phyloP scores from a whole-genome alignment of 2,888 invertebrate species.

The Patella ulyssiponensis region DNA sequence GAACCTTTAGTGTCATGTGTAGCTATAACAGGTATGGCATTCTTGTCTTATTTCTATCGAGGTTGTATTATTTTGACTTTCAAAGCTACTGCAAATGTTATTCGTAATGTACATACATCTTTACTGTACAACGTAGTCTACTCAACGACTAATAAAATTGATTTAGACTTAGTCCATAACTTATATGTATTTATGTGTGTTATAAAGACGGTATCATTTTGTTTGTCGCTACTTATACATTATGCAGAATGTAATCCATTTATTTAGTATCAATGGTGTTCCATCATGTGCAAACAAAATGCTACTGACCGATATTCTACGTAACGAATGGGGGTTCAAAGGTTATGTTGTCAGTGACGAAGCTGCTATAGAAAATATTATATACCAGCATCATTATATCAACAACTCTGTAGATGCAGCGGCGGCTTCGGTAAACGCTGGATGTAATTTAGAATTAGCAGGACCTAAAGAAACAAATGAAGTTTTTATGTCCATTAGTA shows the following conservation, averaged over 20 bases:
- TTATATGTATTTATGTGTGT: too few relatives aligned
- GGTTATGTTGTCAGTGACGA: slow-evolving; percentile 53
- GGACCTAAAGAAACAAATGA: background rate
- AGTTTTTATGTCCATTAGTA: background rate
- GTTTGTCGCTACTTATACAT: too few relatives aligned
- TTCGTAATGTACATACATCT: too few relatives aligned
- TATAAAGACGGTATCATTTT: too few relatives aligned
- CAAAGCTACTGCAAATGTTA: too few relatives aligned
- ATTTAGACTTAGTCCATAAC: too few relatives aligned
- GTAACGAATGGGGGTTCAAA: slow-evolving; percentile 48
- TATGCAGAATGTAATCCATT: background rate
- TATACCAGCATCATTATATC: slow-evolving; percentile 31
- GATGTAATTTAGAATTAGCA: slow-evolving; percentile 25
- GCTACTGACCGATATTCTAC: slow-evolving; percentile 47
- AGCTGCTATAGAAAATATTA: slow-evolving; percentile 42
- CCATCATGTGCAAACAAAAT: slow-evolving; percentile 51
- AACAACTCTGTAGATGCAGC: slow-evolving; percentile 25
- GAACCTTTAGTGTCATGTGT: slow-evolving; percentile 66
- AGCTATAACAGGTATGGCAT: slow-evolving; percentile 62
- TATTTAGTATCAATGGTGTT: slow-evolving; percentile 47
- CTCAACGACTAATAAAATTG: too few relatives aligned
- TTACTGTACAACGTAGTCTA: too few relatives aligned
- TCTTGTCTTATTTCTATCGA: too few relatives aligned
- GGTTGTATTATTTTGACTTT: too few relatives aligned
- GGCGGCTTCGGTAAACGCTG: slow-evolving; percentile 31